Evolutionary conservation across 2,113 vertebrate species (phyloP).

Genomic region (Xiphorhynchus elegans): DNA sequence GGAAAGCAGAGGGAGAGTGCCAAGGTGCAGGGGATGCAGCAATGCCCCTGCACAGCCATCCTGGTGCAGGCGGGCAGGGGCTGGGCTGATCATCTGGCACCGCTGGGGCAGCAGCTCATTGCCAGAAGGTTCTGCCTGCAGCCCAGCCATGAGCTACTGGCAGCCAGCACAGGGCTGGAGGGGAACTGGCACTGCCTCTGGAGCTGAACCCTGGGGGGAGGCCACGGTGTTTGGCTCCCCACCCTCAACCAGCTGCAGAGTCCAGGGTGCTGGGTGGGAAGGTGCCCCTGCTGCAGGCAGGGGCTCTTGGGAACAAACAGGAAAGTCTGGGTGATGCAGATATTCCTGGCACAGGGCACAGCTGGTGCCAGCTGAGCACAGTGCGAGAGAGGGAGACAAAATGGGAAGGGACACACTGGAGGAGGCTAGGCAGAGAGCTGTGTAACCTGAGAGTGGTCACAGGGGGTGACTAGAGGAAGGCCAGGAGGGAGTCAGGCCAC

Average conservation of each 20-base stretch:
- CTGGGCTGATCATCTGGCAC: not conserved
- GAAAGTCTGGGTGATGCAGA: slow-evolving; percentile 6
- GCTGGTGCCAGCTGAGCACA: not conserved
- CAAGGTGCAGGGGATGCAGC: not conserved
- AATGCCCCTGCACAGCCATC: fast-evolving
- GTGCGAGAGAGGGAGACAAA: not conserved
- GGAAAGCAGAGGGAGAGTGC: fast-evolving
- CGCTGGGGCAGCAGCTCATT: not conserved
- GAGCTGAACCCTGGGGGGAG: not conserved
- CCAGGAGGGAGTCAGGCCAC: not conserved
- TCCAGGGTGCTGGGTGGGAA: not conserved
- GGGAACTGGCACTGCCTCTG: not conserved
- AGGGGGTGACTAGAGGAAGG: not conserved
- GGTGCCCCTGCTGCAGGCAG: fast-evolving
- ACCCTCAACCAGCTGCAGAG: not conserved
- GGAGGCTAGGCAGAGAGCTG: fast-evolving
- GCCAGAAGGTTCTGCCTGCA: not conserved
- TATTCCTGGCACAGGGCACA: not conserved
- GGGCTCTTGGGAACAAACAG: not conserved
- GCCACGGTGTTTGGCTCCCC: too few relatives aligned
- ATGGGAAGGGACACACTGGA: not conserved
- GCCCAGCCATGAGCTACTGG: not conserved
- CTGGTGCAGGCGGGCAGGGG: not conserved
- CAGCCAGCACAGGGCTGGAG: not conserved
- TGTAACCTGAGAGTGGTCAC: not conserved